These are phyloP conservation scores for Tryphoninae sp. DNA, from an alignment of 2,888 invertebrate species.

Conservation along the genomic window DNA sequence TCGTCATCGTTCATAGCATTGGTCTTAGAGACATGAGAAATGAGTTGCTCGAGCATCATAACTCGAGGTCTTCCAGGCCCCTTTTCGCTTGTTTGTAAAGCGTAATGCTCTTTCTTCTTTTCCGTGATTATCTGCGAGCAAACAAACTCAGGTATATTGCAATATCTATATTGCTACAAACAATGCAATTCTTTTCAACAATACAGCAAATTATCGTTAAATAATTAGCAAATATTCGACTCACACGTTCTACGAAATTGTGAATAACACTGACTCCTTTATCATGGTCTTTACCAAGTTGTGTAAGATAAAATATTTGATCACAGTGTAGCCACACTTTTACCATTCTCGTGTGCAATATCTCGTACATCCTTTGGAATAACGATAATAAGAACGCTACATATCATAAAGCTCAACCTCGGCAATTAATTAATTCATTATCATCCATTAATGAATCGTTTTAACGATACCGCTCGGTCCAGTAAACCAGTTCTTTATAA, in stretches of 20 bases:
- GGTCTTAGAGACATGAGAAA: constrained; percentile 45
- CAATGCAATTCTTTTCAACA: background rate
- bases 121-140: constrained; percentile 57
- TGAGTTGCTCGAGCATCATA: constrained; percentile 62
- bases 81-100: constrained; percentile 47
- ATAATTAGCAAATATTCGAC: background rate
- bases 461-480: constrained; percentile 45
- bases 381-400: background rate
- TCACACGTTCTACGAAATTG: constrained; percentile 65
- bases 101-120: constrained; percentile 65
- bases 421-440: background rate
- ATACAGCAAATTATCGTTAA: background rate
- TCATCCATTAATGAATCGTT: background rate
- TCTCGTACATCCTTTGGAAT: constrained; percentile 65
- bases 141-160: background rate
- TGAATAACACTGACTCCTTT: constrained; percentile 62
- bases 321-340: constrained; percentile 69
- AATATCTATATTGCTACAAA: background rate
- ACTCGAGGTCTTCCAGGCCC: constrained; percentile 58
- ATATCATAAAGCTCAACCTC: background rate
- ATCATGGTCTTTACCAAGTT: constrained; percentile 56
- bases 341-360: constrained; percentile 66
- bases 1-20: constrained; percentile 57
- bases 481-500: constrained; percentile 63
- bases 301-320: constrained; percentile 61